Base-by-base conservation (phyloP, 2,797 vertebrate genomes). In the Brachyalestes nurse region DNA sequence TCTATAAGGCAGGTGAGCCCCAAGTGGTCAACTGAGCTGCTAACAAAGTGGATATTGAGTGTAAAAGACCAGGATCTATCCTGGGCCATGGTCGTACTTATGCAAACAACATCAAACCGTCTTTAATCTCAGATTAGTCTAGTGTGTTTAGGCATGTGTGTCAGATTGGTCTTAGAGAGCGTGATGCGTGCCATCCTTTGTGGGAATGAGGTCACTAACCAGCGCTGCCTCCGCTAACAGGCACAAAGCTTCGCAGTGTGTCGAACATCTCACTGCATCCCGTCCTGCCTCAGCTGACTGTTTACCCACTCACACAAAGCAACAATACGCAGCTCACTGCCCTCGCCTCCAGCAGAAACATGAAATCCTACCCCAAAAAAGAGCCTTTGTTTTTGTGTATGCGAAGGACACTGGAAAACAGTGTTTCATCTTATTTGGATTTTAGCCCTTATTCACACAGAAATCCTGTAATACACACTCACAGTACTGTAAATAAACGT, bases 181-280 rank as follows among this genome's bases (percentile, higher is more conserved):
- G 2, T 25, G 40, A 72, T 77, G 38, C 51, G 40, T 72, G 73
- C 70, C 65, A 58, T 70, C 65, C 34, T 53, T 62, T 81, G 58
- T 73, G 53, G 65, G 61, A 81, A 77, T 80, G 78, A 83, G 84
- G 81, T 81, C 82, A 86, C 82, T 82, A 81, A 66, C 61, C 78
- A 58, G 60, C 62, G 16, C 25, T 42, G 73, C 72, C 71, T 76
- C 83, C 67, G 67, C 72, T 70, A 40, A 79, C 34, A 62, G 66
- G 38, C 62, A 87, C 83, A 87, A 86, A 83, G 85, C 83, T 10
- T 1, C 79, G 62, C 82, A 80, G 72, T 84, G 83, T 86, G 49
- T 42, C 51, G 60, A 71, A 65, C 77, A 72, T 71, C 79, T 45
- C 70, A 57, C 42, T 21, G 25, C 78, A 58, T 75, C 19, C 62